Conservation (phyloP, 2,797 vertebrate genomes). For the Acridotheres tristis region DNA sequence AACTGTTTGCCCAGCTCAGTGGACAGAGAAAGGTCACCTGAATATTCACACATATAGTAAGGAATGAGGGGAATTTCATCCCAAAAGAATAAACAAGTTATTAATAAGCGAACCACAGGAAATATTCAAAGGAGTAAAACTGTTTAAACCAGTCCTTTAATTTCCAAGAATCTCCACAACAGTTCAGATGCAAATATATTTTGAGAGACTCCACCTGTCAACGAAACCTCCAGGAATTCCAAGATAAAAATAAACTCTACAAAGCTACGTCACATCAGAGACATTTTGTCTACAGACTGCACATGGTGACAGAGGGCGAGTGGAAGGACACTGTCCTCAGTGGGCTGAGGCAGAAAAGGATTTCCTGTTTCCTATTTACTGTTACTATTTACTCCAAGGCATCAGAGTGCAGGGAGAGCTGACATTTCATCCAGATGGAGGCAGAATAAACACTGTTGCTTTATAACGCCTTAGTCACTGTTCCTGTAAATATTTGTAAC, state of each 20-base stretch:
- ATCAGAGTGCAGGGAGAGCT: not conserved
- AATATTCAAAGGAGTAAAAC: not conserved
- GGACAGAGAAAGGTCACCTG: not conserved
- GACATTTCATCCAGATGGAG: not conserved
- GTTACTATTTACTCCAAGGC: not conserved
- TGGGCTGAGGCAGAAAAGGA: not conserved
- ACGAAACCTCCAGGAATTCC: not conserved
- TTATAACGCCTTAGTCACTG: not conserved
- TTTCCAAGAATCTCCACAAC: not conserved
- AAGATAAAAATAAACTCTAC: not conserved
- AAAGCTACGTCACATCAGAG: rapidly evolving
- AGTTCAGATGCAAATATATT: not conserved
- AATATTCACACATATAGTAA: not conserved
- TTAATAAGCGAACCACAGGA: not conserved
- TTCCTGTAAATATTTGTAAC: not conserved
- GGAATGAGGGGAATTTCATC: not conserved
- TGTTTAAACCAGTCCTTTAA: not conserved
- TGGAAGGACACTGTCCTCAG: not conserved
- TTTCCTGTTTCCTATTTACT: not conserved
- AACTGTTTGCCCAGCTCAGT: not conserved
- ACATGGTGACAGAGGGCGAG: not conserved
- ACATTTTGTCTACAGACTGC: not conserved
- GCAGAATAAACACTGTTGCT: not conserved
- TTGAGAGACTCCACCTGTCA: not conserved
- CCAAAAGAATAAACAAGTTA: not conserved